Base-by-base conservation (phyloP, 2,888 invertebrate species). In the Acanthosepion lycidas region DNA sequence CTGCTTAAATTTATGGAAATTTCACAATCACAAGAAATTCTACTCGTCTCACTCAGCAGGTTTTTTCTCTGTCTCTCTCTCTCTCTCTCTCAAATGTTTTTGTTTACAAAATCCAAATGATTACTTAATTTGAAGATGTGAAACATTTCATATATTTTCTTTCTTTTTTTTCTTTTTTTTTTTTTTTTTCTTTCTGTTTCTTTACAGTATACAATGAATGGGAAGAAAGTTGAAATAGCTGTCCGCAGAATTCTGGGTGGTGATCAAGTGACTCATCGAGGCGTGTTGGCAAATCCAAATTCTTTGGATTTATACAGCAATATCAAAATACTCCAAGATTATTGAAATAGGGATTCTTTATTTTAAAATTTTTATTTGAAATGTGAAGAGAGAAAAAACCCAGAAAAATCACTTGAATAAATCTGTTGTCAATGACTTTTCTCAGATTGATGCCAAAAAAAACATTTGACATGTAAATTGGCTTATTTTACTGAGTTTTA, bases 191-290 rank as follows among this genome's bases (percentile, higher is more conserved):
- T 49, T 42, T 42, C 55, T 94, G 94, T 95, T 95, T 94, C 94
- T 94, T 97, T 97, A 94, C 97, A 98, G 98, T 98, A 98, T 96
- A 98, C 98, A 48, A 97, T 98, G 95, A 98, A 97, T 96, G 98
- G 98, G 6, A 98, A 98, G 97, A 98, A 98, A 96, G 98, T 98
- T 55, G 98, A 98, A 96, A 97, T 98, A 18, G 98, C 98, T 5
- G 98, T 98, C 48, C 97, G 98, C 95, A 97, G 98, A 95, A 97
- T 98, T 20, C 97, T 98, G 53, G 97, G 97, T 94, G 97, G 97
- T 6, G 97, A 97, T 95, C 96, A 97, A 91, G 98, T 98, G 0
- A 97, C 97, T 95, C 98, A 98, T 95, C 96, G 97, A 48, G 97
- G 97, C 26, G 98, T 98, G 0, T 96, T 98, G 94, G 96, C 97